These are phyloP conservation scores for Callospermophilus lateralis DNA, from an alignment of 2,113 vertebrate genomes.

Conservation along the genomic window DNA sequence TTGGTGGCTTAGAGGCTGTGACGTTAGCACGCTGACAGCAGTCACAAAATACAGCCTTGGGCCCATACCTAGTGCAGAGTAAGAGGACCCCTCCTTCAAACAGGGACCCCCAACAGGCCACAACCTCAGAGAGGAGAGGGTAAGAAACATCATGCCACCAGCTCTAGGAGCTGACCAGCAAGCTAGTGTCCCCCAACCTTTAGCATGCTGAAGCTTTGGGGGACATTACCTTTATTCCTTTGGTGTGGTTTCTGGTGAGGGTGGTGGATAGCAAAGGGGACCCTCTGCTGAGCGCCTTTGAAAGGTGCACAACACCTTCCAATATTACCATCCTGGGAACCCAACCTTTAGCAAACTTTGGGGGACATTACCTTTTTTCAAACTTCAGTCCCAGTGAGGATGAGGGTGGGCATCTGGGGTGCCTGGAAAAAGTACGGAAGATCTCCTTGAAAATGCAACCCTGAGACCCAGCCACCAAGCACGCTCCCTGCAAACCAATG, in stretches of 20 bases:
- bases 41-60: not conserved
- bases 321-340: not conserved
- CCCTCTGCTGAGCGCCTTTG: fast-evolving
- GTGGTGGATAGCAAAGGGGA: not conserved
- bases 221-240: no score
- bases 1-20: not conserved
- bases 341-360: no score
- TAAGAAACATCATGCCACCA: not conserved
- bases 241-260: not conserved
- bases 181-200: not conserved
- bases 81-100: not conserved
- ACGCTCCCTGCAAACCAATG: not conserved
- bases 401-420: no score
- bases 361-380: not conserved
- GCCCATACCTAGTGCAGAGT: not conserved
- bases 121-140: not conserved
- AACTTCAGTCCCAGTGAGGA: not conserved
- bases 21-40: not conserved
- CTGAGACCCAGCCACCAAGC: not conserved
- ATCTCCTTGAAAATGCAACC: not conserved
- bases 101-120: not conserved
- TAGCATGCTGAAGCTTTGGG: no score
- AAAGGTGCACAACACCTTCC: not conserved
- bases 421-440: not conserved
- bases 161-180: not conserved